Base-by-base conservation (phyloP, 2,888 invertebrate genomes). In the Zele albiditarsus region DNA sequence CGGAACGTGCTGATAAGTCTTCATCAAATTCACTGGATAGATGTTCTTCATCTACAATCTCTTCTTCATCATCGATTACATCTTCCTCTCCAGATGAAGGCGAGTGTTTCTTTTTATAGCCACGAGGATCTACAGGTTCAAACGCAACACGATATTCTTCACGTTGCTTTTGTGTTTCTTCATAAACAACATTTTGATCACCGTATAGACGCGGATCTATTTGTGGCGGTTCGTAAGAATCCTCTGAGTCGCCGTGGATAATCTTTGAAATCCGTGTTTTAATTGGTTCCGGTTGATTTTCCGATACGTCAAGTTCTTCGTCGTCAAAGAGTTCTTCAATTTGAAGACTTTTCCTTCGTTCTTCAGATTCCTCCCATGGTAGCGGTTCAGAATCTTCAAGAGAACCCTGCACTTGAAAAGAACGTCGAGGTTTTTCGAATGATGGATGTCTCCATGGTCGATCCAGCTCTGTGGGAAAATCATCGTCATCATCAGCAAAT, bases 371-470 rank as follows among this genome's bases (percentile, higher is more conserved):
- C 31, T 83, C 82, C 83, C 82, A 82, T 23, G 73, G 77, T 8
- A 75, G 69, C 58, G 58, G 79, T 27, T 69, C 81, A 6, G 76
- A 74, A 27, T 78, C 77, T 3, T 81, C 81, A 4, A 79, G 16
- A 0, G 81, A 82, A 5, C 80, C 83, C 42, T 85, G 85, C 0
- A 81, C 81, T 16, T 83, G 81, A 3, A 86, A 79, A 3, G 89
- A 85, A 14, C 87, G 53, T 53, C 88, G 78, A 0, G 89, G 88
- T 71, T 86, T 82, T 73, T 89, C 89, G 3, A 86, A 33, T 0
- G 87, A 87, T 2, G 88, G 85, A 75, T 85, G 88, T n/a, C 84
- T 80, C 89, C 89, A 89, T 0, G 89, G 89, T 28, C 82, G 82
- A 0, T 85, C 81, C 3, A 85, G 82, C 12, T 88, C 87, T 0